Conservation (phyloP, 2,888 invertebrate species). For the Apomyelois bistriatella region DNA sequence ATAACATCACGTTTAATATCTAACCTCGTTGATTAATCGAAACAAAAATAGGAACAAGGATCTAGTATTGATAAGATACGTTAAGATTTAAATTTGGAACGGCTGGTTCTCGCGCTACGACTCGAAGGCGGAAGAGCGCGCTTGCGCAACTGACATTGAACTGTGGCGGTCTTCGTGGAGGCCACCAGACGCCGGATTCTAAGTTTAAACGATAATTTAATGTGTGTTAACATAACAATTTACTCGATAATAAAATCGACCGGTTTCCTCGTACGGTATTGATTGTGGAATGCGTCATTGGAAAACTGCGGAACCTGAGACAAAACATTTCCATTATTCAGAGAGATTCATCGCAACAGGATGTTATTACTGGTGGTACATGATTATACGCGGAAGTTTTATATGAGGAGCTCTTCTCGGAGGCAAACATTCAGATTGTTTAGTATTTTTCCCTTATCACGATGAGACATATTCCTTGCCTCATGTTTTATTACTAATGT, state of each 20-base stretch:
- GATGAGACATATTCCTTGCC: slow-evolving; percentile 5
- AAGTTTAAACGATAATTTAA: slow-evolving; percentile 53
- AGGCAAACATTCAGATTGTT: slow-evolving; percentile 40
- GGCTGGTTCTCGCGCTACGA: slow-evolving; percentile 51
- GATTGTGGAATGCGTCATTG: slow-evolving; percentile 33
- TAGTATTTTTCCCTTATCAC: slow-evolving; percentile 36
- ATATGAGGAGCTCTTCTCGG: slow-evolving; percentile 29
- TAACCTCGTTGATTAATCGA: neutral
- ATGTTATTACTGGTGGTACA: slow-evolving; percentile 35
- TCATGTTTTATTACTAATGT: neutral
- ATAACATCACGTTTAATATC: slow-evolving; percentile 11
- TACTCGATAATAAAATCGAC: slow-evolving; percentile 16
- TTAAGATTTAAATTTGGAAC: slow-evolving; percentile 55
- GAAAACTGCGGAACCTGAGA: slow-evolving; percentile 39
- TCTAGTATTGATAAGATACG: slow-evolving; percentile 33
- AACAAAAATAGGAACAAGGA: slow-evolving; percentile 13
- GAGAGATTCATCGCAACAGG: slow-evolving; percentile 48
- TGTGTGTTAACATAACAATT: slow-evolving; percentile 29
- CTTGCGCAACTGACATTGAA: slow-evolving; percentile 80
- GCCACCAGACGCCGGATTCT: slow-evolving; percentile 63
- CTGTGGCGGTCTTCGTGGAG: slow-evolving; percentile 61
- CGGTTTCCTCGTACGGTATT: slow-evolving; percentile 34
- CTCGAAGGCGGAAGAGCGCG: slow-evolving; percentile 70
- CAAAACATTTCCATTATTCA: slow-evolving; percentile 34
- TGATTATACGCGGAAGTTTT: slow-evolving; percentile 36